phyloP scores from a whole-genome alignment of 2,888 invertebrate species.

The Dryobota labecula region DNA sequence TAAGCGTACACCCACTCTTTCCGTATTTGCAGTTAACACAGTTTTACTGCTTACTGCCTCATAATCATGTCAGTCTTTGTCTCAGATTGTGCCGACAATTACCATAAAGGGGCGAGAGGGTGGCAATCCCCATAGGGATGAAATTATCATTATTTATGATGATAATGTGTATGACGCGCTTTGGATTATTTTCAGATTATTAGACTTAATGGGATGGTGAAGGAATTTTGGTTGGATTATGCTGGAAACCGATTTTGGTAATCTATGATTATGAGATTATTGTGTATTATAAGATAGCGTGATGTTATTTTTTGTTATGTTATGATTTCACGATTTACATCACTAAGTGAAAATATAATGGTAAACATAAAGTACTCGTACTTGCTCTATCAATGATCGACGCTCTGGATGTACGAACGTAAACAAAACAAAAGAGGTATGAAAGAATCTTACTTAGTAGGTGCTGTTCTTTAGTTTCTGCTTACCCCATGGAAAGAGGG shows the following conservation, averaged over 20 bases:
- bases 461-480: too few species aligned
- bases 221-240: conserved; percentile 5
- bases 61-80: conserved; percentile 25
- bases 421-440: neutral
- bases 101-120: conserved; percentile 34
- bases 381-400: neutral
- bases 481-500: neutral
- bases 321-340: neutral
- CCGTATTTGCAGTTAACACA: conserved; percentile 38
- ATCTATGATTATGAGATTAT: neutral
- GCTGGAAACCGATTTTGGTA: neutral
- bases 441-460: neutral
- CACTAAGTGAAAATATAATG: neutral
- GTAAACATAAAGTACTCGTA: neutral
- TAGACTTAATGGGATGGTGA: neutral
- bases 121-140: conserved; percentile 13
- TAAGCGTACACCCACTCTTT: neutral
- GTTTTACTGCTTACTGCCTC: conserved; percentile 33
- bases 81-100: conserved; percentile 41
- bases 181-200: conserved; percentile 27
- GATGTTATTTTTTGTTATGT: neutral
- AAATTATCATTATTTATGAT: conserved; percentile 55
- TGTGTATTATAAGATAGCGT: neutral
- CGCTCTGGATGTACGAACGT: neutral
- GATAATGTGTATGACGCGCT: conserved; percentile 17